These are phyloP conservation scores for Trogon melanurus DNA, from an alignment of 2,113 vertebrate species.

Conservation along the genomic window DNA sequence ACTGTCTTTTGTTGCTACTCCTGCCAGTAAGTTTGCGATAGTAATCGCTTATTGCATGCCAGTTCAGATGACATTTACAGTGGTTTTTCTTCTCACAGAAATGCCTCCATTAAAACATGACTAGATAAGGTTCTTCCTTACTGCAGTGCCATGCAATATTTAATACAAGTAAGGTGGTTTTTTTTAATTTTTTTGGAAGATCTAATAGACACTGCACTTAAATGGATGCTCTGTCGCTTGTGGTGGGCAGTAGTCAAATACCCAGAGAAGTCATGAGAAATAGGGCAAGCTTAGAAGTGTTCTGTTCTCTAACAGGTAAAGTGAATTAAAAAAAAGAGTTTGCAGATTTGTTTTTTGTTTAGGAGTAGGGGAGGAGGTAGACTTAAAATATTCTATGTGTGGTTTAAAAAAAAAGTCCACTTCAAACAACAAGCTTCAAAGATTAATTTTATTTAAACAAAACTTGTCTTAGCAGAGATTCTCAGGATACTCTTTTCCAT, in stretches of 20 bases:
- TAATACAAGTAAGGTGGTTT: not conserved
- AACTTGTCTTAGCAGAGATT: not conserved
- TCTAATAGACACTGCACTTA: not conserved
- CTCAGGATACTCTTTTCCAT: not conserved
- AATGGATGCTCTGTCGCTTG: not conserved
- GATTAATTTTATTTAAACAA: not conserved
- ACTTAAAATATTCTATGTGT: not conserved
- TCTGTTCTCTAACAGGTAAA: not conserved
- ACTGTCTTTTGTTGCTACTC: not conserved
- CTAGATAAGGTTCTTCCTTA: not conserved
- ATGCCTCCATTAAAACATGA: not conserved
- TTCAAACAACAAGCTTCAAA: not conserved
- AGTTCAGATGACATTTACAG: not conserved
- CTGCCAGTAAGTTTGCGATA: not conserved
- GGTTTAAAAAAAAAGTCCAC: not conserved
- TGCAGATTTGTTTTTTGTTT: not conserved
- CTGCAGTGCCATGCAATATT: not conserved
- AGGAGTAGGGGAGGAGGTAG: not conserved
- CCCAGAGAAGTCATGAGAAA: not conserved
- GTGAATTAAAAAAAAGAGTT: not conserved
- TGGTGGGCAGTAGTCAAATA: not conserved
- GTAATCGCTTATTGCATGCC: not conserved
- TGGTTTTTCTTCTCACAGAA: not conserved
- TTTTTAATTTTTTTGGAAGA: not conserved
- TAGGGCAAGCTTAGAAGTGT: not conserved